Percentiles rank a stretch among this genome's conserved stretches.
These are phyloP conservation scores for Drosophila colorata DNA, from an alignment of 2,888 invertebrate species.

Conservation along the genomic window DNA sequence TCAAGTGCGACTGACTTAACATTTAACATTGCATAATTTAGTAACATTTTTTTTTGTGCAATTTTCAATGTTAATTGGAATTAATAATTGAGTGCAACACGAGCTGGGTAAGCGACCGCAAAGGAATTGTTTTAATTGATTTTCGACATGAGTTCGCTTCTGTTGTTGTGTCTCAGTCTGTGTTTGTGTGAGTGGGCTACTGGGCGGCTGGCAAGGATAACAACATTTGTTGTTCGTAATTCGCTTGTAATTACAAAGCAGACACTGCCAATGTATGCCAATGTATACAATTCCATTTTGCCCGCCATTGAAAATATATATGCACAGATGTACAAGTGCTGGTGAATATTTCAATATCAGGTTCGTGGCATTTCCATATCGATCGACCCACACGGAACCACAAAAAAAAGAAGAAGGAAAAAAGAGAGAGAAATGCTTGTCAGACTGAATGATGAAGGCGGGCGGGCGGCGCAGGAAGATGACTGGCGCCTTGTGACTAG, in stretches of 20 bases:
- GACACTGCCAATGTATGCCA: constrained; percentile 42
- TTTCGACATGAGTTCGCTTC: constrained; percentile 26
- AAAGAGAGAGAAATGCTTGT: constrained; percentile 1
- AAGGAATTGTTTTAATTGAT: constrained; percentile 56
- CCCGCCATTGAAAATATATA: constrained; percentile 34
- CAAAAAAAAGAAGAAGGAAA: constrained; percentile 18
- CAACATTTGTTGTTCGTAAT: constrained; percentile 40
- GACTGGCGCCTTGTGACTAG: constrained; percentile 29
- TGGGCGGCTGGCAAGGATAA: constrained; percentile 55
- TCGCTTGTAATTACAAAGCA: constrained; percentile 65
- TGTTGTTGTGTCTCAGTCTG: too few species aligned
- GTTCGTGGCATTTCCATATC: constrained; percentile 77
- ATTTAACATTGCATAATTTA: too few species aligned
- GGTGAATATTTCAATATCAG: constrained; percentile 64
- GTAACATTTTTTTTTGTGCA: constrained; percentile 1
- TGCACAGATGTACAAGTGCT: constrained; percentile 22
- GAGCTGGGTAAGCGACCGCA: constrained; percentile 22
- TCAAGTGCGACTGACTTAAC: too few species aligned
- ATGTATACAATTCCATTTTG: constrained; percentile 37
- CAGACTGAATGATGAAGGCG: constrained; percentile 2
- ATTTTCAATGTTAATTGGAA: constrained; percentile 60
- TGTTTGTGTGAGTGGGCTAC: constrained; percentile 6
- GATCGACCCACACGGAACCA: constrained; percentile 47
- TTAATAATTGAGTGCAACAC: constrained; percentile 53
- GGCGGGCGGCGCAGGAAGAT: not conserved